These are phyloP conservation scores for Drosophila saltans DNA, from an alignment of 1,140 invertebrate species.

Conservation along the genomic window DNA sequence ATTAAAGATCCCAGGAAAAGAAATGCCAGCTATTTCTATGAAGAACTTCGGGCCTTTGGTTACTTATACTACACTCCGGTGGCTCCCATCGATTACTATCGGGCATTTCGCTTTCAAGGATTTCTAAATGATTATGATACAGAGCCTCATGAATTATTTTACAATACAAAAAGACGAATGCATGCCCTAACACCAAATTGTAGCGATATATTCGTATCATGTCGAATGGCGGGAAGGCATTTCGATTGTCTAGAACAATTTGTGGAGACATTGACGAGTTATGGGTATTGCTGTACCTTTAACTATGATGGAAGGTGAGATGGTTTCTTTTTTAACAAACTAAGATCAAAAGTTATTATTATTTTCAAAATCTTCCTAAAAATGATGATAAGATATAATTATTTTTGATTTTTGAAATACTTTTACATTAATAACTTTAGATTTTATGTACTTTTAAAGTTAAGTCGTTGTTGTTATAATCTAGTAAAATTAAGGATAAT, in stretches of 20 bases:
- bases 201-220: constrained; percentile 61
- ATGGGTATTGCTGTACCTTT: constrained; percentile 71
- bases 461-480: no score
- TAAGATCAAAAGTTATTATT: no score
- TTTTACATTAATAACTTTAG: no score
- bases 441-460: no score
- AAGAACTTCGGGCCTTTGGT: constrained; percentile 49
- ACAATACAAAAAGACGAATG: constrained; percentile 59
- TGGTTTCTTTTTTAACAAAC: neutral
- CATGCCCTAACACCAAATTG: constrained; percentile 67
- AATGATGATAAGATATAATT: no score
- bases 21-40: constrained; percentile 54
- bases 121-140: constrained; percentile 67
- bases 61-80: constrained; percentile 47
- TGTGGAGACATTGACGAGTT: constrained; percentile 49
- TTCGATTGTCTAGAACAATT: constrained; percentile 61
- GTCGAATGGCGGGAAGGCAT: constrained; percentile 52
- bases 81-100: constrained; percentile 53
- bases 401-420: no score
- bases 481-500: no score
- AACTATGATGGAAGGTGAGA: constrained; percentile 56
- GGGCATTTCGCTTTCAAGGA: constrained; percentile 58
- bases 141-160: constrained; percentile 60
- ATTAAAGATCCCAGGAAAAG: constrained; percentile 55
- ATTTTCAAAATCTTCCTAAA: no score